phyloP scores from a whole-genome alignment of 2,797 vertebrate species.

The Acridotheres tristis region DNA sequence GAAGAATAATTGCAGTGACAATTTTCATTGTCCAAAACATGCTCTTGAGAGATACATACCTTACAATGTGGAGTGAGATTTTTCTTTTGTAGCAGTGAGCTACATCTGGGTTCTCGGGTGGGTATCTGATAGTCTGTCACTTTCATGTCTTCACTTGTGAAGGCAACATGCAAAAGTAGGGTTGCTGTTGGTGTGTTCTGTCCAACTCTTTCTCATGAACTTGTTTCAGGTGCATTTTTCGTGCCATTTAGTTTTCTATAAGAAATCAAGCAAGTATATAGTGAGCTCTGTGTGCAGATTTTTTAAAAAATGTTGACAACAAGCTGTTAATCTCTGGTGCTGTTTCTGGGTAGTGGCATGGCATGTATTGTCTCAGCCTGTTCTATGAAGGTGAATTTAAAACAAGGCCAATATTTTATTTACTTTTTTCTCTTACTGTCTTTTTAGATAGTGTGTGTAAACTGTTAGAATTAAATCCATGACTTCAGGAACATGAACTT shows the following conservation, averaged over 20 bases:
- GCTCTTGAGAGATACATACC: neutral
- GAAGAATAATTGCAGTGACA: neutral
- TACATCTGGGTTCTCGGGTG: neutral
- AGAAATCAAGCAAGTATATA: neutral
- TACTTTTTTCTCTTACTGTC: neutral
- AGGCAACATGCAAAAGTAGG: neutral
- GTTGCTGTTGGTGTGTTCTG: neutral
- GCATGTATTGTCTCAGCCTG: neutral
- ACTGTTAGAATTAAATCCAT: neutral
- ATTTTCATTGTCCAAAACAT: neutral
- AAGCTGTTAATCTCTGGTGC: neutral
- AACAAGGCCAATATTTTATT: neutral
- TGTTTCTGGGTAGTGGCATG: neutral
- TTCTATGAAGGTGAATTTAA: neutral
- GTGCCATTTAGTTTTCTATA: neutral
- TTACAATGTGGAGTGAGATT: neutral
- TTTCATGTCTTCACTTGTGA: neutral
- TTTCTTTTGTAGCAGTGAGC: neutral
- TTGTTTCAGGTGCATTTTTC: neutral
- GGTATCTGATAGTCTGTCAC: neutral
- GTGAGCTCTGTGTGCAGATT: rapidly evolving
- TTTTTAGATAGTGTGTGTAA: neutral
- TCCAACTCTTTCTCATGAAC: neutral
- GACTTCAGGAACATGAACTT: neutral
- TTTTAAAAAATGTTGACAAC: neutral